Base-by-base conservation (phyloP, 2,888 invertebrate genomes). In the Isotomurus palustris region DNA sequence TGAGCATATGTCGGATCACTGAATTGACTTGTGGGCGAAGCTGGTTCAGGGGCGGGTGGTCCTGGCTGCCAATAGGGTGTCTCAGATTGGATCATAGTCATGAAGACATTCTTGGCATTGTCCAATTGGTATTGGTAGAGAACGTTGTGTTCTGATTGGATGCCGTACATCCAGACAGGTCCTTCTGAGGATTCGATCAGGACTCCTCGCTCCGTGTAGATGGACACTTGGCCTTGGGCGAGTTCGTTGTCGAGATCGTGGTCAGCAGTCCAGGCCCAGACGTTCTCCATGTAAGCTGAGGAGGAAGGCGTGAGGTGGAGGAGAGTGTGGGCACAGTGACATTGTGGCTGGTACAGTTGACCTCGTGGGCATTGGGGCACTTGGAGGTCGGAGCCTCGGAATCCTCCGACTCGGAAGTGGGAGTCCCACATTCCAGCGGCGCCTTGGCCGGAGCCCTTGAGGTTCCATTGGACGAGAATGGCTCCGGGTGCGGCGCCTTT, bases 31-130 rank as follows among this genome's bases (percentile, higher is more conserved):
- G 58, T 63, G 3, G 63, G 62, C 4, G 53, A 53, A 52, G 56
- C 63, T 8, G 67, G 67, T 28, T 52, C 52, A 1, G 67, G 67
- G 10, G 67, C 67, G 6, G 59, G 52, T 35, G 67, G 67, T 12
- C 58, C 63, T 8, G 65, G 58, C 51, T 67, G 67, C 67, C 67
- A 67, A 35, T 67, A 67, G 0, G 67, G 67, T 6, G 27, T 64
- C 29, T 67, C 67, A 6, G 57, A 56, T 47, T 67, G 67, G 40
- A 65, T 63, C 67, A 67, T 67, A 29, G 67, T 67, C 63, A 67
- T 62, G 55, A 63, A 67, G 1, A 67, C 65, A 35, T 67, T 65
- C 22, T 50, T 53, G 21, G 67, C 60, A 22, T 62, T 58, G 19
- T 36, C 52, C 12, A 67, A 22, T 50, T 67, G 65, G 43, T 67